Evolutionary conservation across 2,113 vertebrate species (phyloP).

Genomic region (Gnathonemus longibarbis): DNA sequence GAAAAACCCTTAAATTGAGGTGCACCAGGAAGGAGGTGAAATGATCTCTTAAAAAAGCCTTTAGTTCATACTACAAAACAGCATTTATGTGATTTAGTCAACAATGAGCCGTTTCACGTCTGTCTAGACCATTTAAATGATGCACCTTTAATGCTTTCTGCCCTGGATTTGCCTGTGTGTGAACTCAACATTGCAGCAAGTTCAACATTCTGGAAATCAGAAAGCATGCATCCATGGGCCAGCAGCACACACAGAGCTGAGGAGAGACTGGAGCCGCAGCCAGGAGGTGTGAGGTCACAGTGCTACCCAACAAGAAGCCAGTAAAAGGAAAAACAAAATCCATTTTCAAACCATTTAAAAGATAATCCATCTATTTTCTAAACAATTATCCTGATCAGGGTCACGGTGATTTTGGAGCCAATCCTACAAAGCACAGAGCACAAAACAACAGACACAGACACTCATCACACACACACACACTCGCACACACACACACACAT

Average conservation of each 20-base stretch:
- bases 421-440: neutral
- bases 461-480: no score
- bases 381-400: neutral
- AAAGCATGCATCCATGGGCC: neutral
- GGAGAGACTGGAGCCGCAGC: neutral
- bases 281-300: neutral
- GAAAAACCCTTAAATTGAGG: neutral
- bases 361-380: neutral
- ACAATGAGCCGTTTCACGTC: neutral
- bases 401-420: neutral
- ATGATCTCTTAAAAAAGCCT: neutral
- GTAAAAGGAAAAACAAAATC: neutral
- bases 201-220: neutral
- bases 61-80: neutral
- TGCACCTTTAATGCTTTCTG: neutral
- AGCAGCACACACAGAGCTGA: neutral
- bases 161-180: neutral
- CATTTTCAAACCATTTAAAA: neutral
- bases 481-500: no score
- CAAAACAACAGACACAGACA: neutral
- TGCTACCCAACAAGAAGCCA: neutral
- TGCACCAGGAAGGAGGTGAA: neutral
- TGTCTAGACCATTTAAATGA: neutral
- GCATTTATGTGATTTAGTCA: neutral
- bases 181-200: neutral